A percentile compares a stretch with the other conserved stretches of the same genome.
Conservation (phyloP, 2,797 vertebrate species). For the Dallia pectoralis region DNA sequence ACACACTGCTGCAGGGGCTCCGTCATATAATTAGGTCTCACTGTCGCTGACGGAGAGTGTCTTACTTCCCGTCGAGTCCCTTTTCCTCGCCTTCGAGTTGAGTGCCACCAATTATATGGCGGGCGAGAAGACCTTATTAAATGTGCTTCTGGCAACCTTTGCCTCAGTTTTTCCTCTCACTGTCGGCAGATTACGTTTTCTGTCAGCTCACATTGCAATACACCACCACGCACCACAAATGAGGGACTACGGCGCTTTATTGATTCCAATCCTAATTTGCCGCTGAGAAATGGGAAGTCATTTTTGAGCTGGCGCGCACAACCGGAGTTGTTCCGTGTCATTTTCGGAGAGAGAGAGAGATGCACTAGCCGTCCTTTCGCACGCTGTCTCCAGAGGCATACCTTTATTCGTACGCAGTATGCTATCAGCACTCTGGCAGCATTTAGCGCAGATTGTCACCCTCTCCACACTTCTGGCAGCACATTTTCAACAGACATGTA, state of each 20-base stretch:
- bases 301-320: conserved; percentile 10
- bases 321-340: background rate
- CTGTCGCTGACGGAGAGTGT: conserved; percentile 70
- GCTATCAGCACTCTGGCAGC: background rate
- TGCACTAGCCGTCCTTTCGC: background rate
- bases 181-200: conserved; percentile 38
- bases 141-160: conserved; percentile 61
- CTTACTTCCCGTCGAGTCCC: conserved; percentile 62
- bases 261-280: conserved; percentile 31
- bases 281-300: conserved; percentile 20
- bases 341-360: background rate
- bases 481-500: conserved; percentile 16
- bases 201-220: conserved; percentile 16
- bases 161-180: conserved; percentile 34
- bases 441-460: conserved; percentile 15
- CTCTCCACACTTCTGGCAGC: conserved; percentile 9
- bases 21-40: conserved; percentile 74
- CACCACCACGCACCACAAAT: conserved; percentile 22
- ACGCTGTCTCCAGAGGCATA: background rate
- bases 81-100: conserved; percentile 60
- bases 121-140: conserved; percentile 57
- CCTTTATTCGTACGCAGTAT: conserved; percentile 10
- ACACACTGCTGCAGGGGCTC: conserved; percentile 66
- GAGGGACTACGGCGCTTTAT: conserved; percentile 23
- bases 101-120: conserved; percentile 69